Evolutionary conservation across 2,797 vertebrate genomes (phyloP), one percentile per base, ranked within the genome.

Genomic region (Oryzias sinensis): DNA sequence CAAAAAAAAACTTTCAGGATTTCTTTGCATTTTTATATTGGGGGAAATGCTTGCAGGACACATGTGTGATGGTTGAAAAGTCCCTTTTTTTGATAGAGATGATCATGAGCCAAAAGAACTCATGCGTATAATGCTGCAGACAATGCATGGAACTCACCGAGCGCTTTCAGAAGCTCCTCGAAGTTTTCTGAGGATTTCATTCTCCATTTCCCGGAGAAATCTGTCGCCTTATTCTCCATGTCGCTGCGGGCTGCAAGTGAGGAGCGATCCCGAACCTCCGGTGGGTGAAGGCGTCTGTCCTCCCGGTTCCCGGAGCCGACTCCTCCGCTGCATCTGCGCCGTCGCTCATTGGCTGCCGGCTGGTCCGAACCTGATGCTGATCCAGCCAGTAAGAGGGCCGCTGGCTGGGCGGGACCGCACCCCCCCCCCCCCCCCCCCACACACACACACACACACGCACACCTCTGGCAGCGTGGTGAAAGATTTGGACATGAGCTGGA

Each of bases 131-230:
- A 14, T 5, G 13, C n/a, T 57, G 6, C 1, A 6, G 6, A 22
- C 20, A 22, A 22, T 22, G 20, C 20, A 22, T 22, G 50, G 55
- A 56, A 88, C 93, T 94, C 81, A 97, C 95, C 94, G 51, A 96
- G 75, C 0, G 84, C 91, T 86, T 92, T 97, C 55, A 98, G 82
- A 43, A 97, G 91, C 53, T 97, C 96, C 81, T 97, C 96, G 40
- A 98, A 98, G 75, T 95, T 93, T 78, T 96, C 94, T 0, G 94
- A 97, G 14, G 91, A 92, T 74, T 92, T 93, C 91, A 97, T 98
- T 76, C 89, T 96, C 96, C 95, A 98, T 71, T 90, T 93, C 43
- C 96, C 96, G 13, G 95, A 93, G 80, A 97, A 98, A 81, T 96
- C 92, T 24, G 93, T 70, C 70, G 91, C 85, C 76, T 80, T 87